These are phyloP conservation scores for Elgaria multicarinata DNA, from an alignment of 2,113 vertebrate genomes.

Conservation along the genomic window DNA sequence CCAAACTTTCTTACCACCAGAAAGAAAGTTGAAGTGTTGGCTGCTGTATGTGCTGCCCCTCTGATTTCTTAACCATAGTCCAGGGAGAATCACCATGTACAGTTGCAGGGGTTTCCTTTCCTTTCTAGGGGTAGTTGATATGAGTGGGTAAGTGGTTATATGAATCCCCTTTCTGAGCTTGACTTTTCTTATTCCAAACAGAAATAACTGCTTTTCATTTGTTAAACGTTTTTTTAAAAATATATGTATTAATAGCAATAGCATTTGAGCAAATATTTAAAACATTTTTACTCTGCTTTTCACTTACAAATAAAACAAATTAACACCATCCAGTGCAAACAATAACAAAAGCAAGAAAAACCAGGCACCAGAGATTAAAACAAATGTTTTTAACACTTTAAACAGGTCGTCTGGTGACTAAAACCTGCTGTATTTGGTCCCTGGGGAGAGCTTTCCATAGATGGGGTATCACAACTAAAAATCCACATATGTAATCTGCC, in stretches of 20 bases:
- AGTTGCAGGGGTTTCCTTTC: neutral
- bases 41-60: too few species aligned
- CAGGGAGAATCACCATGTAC: neutral
- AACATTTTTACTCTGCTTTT: neutral
- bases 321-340: neutral
- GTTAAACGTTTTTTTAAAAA: neutral
- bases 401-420: neutral
- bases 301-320: neutral
- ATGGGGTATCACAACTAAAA: neutral
- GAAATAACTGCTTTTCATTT: neutral
- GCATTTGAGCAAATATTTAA: neutral
- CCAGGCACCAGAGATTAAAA: neutral
- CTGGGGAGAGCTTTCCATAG: neutral
- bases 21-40: neutral
- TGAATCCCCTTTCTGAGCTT: neutral
- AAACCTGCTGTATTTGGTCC: neutral
- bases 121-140: neutral
- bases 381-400: neutral
- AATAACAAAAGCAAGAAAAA: neutral
- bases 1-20: neutral
- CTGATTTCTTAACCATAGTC: neutral
- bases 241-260: neutral
- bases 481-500: neutral
- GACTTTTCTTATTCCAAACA: neutral
- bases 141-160: neutral